Evolutionary conservation across 2,113 vertebrate species (phyloP).

Genomic region (Xyliphius kryptos): DNA sequence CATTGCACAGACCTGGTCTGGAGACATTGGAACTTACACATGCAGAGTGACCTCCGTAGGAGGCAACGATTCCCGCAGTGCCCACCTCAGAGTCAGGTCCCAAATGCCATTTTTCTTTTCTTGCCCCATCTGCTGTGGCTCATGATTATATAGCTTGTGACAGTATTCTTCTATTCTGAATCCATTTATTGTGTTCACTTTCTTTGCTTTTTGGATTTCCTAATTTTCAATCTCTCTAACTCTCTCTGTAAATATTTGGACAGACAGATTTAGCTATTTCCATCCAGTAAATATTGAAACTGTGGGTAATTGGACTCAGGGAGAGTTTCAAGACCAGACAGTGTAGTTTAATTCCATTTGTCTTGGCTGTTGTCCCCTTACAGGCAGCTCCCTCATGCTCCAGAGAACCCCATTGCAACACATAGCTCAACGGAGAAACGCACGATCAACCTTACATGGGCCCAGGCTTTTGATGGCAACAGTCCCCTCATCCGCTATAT

Average conservation of each 20-base stretch:
- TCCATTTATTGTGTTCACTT: neutral
- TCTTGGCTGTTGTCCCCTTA: neutral
- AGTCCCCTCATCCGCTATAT: slow-evolving; percentile 88
- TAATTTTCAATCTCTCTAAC: slow-evolving; percentile 3
- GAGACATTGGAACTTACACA: slow-evolving; percentile 94
- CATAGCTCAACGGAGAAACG: slow-evolving; percentile 76
- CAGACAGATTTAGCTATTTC: neutral
- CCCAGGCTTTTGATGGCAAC: slow-evolving; percentile 92
- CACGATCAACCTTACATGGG: slow-evolving; percentile 92
- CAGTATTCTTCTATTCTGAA: slow-evolving; percentile 16
- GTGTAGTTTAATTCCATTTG: slow-evolving; percentile 4
- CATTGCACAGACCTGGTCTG: slow-evolving; percentile 96
- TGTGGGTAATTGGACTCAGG: neutral
- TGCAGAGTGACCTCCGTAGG: slow-evolving; percentile 88
- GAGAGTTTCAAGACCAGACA: slow-evolving; percentile 1
- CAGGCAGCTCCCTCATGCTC: slow-evolving; percentile 90
- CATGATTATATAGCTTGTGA: slow-evolving; percentile 29
- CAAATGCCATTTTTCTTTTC: slow-evolving; percentile 1
- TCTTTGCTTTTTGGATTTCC: slow-evolving; percentile 1
- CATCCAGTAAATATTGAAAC: slow-evolving; percentile 4
- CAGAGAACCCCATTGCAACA: slow-evolving; percentile 77
- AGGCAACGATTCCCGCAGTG: slow-evolving; percentile 87
- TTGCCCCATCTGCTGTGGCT: neutral
- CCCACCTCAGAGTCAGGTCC: slow-evolving; percentile 90
- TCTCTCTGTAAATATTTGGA: slow-evolving; percentile 1